Base-by-base conservation (phyloP, 1,140 invertebrate species). In the Nymphalis io region DNA sequence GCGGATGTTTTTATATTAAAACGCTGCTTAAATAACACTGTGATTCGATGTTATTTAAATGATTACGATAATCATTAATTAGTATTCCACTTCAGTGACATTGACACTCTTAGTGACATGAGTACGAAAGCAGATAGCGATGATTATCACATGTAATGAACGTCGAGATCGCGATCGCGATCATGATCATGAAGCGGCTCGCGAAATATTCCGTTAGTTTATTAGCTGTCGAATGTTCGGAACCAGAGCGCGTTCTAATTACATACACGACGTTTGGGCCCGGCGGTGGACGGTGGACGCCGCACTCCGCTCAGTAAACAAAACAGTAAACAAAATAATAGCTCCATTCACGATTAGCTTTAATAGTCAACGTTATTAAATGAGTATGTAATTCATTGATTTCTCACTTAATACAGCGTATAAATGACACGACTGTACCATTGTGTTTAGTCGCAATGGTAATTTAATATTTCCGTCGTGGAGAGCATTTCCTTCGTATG, bases 381-480 rank as follows among this genome's bases (percentile, higher is more conserved):
- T 18, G 13, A 12, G 23, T 15, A 59, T 40, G 27, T n/a, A 1
- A 18, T 39, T 11, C 38, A 57, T 27, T 21, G 38, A 65, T n/a
- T 48, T 39, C 13, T 67, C 51, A 16, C 21, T 67, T 51, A 60
- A 60, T 60, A 33, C 20, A 44, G 12, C 42, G 16, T 51, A 60
- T 48, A 62, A 69, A 57, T 70, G 48, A 68, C 33, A 60, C 44
- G 51, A 69, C 12, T 42, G 61, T 51, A 60, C 60, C 38, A 73
- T 66, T 75, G 79, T 82, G 82, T 84, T 72, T 60, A 61, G 42
- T 59, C 60, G 68, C 68, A 27, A 69, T 69, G 63, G 68, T 75
- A 79, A 76, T 68, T 77, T 81, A 77, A 80, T 80, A 75, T 79
- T 75, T 84, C 82, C 80, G 77, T 62, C 68, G 74, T 64, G 72